Evolutionary conservation across 2,113 vertebrate species (phyloP), one percentile per base, ranked within the genome.

Genomic region (Microtus montanus): DNA sequence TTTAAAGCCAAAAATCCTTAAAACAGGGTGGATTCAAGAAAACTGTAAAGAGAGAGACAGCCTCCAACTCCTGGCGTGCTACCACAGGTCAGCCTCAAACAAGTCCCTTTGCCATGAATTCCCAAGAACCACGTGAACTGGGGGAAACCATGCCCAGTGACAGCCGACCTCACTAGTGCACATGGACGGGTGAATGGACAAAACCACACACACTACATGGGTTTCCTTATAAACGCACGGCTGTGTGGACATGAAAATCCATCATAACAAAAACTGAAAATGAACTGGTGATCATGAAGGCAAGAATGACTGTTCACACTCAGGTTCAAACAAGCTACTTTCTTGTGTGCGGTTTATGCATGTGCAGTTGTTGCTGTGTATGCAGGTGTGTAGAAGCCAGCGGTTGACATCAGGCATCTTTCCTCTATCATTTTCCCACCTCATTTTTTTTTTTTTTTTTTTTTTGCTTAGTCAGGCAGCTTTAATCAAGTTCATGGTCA

Each of bases 91-190:
- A 66, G 5, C 49, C 96, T 86, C 66, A 61, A 82, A 47, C 8
- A 68, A 87, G 17, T 68, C 52, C n/a, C 41, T 90, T 75, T 28
- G 11, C n/a, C 19, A 24, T 41, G 30, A 74, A 14, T 79, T 95
- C 94, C 96, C 47, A 86, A 49, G 26, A 90, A 70, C n/a, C 73
- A 86, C 44, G 7, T 54, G 77, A 96, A 83, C 35, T 83, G 33
- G 38, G 73, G 77, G 54, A 92, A 54, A 91, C 28, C 64, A 71
- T 87, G 24, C 33, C 77, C 89, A 87, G 41, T 64, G 63, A 66
- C 54, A 61, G 38, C 49, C 64, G 74, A 88, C 66, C 52, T 54
- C 71, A 47, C 41, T 30, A 54, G 38, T 30, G 0, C 30, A 5
- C 2, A 33, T 2, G 58, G 58, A 84, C 5, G 2, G 41, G 8